Evolutionary conservation across 2,113 vertebrate species (phyloP), one percentile per base, ranked within the genome.

Genomic region (Pachypanchax playfairii): DNA sequence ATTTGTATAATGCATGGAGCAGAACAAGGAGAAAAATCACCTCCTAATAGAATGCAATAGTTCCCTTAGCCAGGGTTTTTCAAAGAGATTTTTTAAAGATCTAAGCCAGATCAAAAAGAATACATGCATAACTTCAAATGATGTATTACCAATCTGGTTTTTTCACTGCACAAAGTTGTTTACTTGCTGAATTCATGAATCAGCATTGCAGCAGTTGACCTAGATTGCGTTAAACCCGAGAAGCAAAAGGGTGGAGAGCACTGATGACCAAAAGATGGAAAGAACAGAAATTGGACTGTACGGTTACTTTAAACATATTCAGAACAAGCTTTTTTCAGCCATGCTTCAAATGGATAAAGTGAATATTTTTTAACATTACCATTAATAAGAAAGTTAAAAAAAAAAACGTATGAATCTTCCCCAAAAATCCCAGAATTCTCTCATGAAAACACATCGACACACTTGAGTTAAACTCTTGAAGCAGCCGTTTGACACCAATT

Each of bases 41-140:
- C 31, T 46, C 15, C 49, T 56, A 58, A 66, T 31, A 18, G 5
- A 69, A 76, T 52, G 28, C 41, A 63, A 35, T 38, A 12, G 33
- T 47, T 48, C 42, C 41, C 65, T 48, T 24, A 25, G 5, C 18
- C 8, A 39, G 13, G 5, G 52, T 55, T 76, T n/a, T 69, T 58
- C n/a, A 67, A 63, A 50, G 41, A 7, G 5, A 29, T 38, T 28
- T 46, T 73, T 50, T 50, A 38, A 18, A 62, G 50, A 77, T 73
- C 64, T 68, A 87, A 79, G 64, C 24, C 7, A 60, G 64, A 75
- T 82, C 46, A 80, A 75, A 85, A 77, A 70, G 66, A 84, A 82
- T 84, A 38, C 18, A 65, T 73, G 28, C 54, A 62, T 39, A 53
- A 83, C 77, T 54, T 67, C 14, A 70, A 75, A 84, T 76, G 60